Evolutionary conservation across 2,797 vertebrate species (phyloP).

Genomic region (Streptopelia turtur): DNA sequence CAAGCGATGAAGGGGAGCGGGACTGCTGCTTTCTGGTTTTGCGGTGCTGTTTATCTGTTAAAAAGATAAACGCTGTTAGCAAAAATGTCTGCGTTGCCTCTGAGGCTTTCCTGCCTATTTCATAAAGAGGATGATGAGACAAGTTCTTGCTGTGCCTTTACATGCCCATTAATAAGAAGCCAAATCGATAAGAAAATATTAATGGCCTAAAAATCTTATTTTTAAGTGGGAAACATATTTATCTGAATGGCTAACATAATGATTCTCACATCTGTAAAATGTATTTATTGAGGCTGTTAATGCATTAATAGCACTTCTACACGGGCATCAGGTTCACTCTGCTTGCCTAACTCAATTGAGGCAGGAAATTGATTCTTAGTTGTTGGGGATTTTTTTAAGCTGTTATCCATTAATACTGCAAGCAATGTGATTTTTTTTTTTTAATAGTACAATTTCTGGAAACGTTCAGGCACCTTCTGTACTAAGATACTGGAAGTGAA

Average conservation of each 20-base stretch:
- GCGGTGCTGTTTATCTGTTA: slow-evolving; percentile 77
- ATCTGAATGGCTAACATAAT: neutral
- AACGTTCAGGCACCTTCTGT: neutral
- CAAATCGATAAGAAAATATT: neutral
- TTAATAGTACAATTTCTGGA: neutral
- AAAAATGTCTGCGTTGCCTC: neutral
- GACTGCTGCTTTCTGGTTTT: slow-evolving; percentile 20
- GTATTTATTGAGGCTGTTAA: neutral
- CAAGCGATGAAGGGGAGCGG: neutral
- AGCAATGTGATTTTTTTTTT: neutral
- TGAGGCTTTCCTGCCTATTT: neutral
- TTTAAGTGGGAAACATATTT: neutral
- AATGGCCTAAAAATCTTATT: neutral
- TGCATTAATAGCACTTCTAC: neutral
- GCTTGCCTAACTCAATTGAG: neutral
- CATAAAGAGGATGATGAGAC: neutral
- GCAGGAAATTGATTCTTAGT: neutral
- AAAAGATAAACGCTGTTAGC: neutral
- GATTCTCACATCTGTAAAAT: neutral
- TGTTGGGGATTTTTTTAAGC: neutral
- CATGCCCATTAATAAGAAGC: neutral
- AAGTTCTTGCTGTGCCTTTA: neutral
- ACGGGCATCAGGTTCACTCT: neutral
- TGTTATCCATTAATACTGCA: neutral
- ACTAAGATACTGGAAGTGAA: neutral